Evolutionary conservation across 2,113 vertebrate genomes (phyloP), one percentile per base, ranked within the genome.

Genomic region (Phocoena phocoena): DNA sequence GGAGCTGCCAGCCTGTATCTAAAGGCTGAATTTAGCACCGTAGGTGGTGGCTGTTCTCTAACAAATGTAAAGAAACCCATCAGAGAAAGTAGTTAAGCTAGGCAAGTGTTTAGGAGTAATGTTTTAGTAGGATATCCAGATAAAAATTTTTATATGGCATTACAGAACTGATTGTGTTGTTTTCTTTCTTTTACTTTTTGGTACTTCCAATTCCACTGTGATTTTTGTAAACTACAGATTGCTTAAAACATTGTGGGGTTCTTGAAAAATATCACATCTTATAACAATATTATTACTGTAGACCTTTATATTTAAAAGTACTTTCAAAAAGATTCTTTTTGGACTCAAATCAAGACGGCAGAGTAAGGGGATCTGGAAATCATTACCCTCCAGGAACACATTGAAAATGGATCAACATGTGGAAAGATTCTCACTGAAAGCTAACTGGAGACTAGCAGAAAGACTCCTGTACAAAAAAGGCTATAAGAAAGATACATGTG

Each of bases 41-140:
- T 18, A 25, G 90, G 74, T 83, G 67, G 90, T 47, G 18, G 31
- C 47, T 91, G 21, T 67, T 94, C 33, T 94, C 36, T 65, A 74
- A 31, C 38, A 93, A 92, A 8, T 91, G 8, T 74, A 94, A 95
- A 90, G 63, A 96, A 97, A 79, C 9, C 11, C 60, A 83, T 65
- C n/a, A 58, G 53, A 70, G 71, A 96, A 14, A 90, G 74, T 18
- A 50, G 50, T 5, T 79, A 47, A 76, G 17, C 71, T 38, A 91
- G 26, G 26, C 80, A 65, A 87, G 41, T 33, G 33, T 58, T 74
- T 70, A 25, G 18, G 4, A 68, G 20, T 18, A 25, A 67, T 47
- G 11, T 79, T 65, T 83, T 63, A 71, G 10, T 21, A 70, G 21
- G 70, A 6, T 81, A 6, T 6, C 2, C 86, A 58, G 28, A 77